phyloP scores from a whole-genome alignment of 2,888 invertebrate genomes.

The Geotrupes spiniger region DNA sequence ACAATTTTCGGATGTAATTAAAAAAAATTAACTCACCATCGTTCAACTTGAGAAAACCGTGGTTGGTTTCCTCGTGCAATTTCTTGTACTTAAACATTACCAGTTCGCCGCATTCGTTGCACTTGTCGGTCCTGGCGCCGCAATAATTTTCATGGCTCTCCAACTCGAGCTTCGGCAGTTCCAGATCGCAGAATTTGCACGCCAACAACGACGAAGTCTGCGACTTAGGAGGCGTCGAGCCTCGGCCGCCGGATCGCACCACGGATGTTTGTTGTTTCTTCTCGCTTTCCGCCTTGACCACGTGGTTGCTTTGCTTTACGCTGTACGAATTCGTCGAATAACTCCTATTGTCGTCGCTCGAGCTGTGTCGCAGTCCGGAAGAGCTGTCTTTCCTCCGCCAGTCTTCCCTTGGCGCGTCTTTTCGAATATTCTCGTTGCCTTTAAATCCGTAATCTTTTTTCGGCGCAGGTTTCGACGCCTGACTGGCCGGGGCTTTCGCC shows the following conservation, averaged over 20 bases:
- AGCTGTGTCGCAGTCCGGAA: no score
- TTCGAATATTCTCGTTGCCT: background rate
- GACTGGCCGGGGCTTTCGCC: conserved; percentile 1
- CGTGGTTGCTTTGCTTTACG: background rate
- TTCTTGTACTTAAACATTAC: conserved; percentile 69
- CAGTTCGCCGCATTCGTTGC: conserved; percentile 64
- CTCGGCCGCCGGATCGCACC: no score
- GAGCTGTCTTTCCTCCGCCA: no score
- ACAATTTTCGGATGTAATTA: no score
- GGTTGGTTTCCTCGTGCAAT: conserved; percentile 63
- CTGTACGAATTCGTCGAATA: background rate
- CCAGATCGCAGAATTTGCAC: conserved; percentile 67
- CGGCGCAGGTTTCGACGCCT: background rate
- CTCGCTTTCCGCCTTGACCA: background rate
- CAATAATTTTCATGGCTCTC: conserved; percentile 67
- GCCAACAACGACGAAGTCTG: conserved; percentile 44
- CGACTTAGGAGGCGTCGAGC: conserved; percentile 7
- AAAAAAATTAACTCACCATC: conserved; percentile 61
- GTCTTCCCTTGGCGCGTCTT: background rate
- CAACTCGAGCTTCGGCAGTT: conserved; percentile 59
- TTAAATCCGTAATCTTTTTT: conserved; percentile 1
- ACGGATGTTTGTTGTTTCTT: background rate
- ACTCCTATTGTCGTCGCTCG: no score
- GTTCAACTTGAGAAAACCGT: conserved; percentile 61
- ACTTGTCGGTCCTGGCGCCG: conserved; percentile 68